Evolutionary conservation across 2,113 vertebrate genomes (phyloP), one percentile per base, ranked within the genome.

Genomic region (Psammodynastes pulverulentus): DNA sequence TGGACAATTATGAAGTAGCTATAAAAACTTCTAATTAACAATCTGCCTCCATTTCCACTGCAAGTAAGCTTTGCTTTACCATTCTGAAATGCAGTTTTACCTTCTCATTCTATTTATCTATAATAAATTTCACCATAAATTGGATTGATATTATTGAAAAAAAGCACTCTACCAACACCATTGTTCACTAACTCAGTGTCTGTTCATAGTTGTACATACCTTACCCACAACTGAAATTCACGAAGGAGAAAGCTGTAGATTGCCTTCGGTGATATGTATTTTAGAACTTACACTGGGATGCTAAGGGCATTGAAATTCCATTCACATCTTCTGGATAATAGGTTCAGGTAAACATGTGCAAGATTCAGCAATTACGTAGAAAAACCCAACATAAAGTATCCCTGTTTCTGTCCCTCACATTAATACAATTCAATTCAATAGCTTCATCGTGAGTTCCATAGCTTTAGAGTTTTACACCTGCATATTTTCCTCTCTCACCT

Each of bases 41-140:
- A 21, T 85, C 88, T 96, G 90, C 95, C 93, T 95, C 85, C 94
- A 4, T 96, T 97, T 97, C 95, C 94, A 95, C 62, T 93, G 62
- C 89, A 96, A 96, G 95, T 45, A 56, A 19, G 52, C 15, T 72
- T 95, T 95, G 90, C 92, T 53, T 95, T 94, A 85, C 95, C 95
- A 93, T 94, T 95, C 39, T 34, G 91, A 94, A 84, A 91, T 91
- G 92, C 92, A 87, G 94, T 92, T 92, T 91, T 58, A 34, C 17
- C 7, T 79, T 79, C 72, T 79, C 72, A 79, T 43, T 43, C 34
- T 24, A 56, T 56, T 7, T 56, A 56, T 56, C 56, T 58, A 58
- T 79, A 43, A 79, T 39, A 19, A 79, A 21, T 79, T 79, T 79
- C 72, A 79, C 6, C 72, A 4, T 43, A 34, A 79, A 79, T 21